These are phyloP conservation scores for Edolisoma coerulescens DNA, from an alignment of 2,113 vertebrate species.

Conservation along the genomic window DNA sequence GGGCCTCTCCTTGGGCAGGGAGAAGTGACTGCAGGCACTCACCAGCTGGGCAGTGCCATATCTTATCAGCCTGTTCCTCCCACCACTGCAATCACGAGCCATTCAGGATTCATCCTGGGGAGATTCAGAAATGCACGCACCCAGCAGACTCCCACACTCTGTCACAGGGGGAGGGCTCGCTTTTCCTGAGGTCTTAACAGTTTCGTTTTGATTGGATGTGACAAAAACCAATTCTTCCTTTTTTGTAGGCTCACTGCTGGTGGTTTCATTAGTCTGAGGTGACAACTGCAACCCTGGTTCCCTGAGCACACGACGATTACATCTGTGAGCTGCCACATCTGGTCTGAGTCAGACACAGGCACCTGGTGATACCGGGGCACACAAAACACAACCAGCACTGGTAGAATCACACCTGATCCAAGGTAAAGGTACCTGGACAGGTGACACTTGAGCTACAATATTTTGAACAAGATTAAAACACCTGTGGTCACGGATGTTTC, in stretches of 20 bases:
- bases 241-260: not conserved
- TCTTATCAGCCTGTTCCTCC: not conserved
- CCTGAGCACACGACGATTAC: rapidly evolving
- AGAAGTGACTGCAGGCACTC: not conserved
- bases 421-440: not conserved
- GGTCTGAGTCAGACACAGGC: not conserved
- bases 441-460: not conserved
- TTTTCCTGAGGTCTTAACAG: not conserved
- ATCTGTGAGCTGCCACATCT: not conserved
- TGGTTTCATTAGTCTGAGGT: not conserved
- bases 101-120: not conserved
- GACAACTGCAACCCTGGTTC: not conserved
- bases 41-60: not conserved
- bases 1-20: not conserved
- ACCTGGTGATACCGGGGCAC: not conserved
- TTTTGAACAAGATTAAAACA: not conserved
- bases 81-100: not conserved
- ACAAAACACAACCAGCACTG: not conserved
- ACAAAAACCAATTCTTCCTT: not conserved
- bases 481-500: rapidly evolving
- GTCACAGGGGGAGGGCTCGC: not conserved
- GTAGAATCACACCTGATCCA: not conserved
- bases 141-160: not conserved
- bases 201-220: not conserved
- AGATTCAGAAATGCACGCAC: not conserved